Conservation (phyloP, 2,888 invertebrate genomes). For the Xestia xanthographa region DNA sequence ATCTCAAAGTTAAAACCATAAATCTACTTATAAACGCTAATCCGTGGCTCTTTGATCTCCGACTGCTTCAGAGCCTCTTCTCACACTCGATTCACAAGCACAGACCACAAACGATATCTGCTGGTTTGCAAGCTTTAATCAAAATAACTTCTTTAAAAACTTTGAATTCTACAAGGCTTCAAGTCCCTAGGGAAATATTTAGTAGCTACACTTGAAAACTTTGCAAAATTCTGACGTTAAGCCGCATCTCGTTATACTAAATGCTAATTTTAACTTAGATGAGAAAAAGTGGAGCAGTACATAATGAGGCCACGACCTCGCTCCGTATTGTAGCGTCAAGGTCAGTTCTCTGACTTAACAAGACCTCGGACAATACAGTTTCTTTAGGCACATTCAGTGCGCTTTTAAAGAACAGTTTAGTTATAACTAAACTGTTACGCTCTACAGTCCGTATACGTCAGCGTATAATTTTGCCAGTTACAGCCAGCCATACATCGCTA, state of each 20-base stretch:
- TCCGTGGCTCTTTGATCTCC: not conserved
- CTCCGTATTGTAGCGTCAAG: not conserved
- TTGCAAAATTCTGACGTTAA: not conserved
- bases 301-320: not conserved
- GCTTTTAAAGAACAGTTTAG: too few relatives aligned
- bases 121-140: not conserved
- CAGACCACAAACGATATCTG: not conserved
- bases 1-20: not conserved
- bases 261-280: slow-evolving; percentile 1
- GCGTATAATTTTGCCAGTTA: not conserved
- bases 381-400: not conserved
- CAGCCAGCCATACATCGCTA: not conserved
- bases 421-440: too few relatives aligned
- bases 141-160: not conserved
- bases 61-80: not conserved
- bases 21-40: not conserved
- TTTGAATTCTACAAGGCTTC: not conserved
- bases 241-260: not conserved
- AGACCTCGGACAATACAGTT: not conserved
- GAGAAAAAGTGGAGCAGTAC: slow-evolving; percentile 7
- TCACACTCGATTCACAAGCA: not conserved
- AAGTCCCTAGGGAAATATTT: not conserved
- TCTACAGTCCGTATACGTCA: not conserved
- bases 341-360: not conserved
- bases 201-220: not conserved